Percentiles rank a stretch among this genome's conserved stretches.
These are phyloP conservation scores for Magallana gigas DNA, from an alignment of 1,140 invertebrate genomes.

Conservation along the genomic window DNA sequence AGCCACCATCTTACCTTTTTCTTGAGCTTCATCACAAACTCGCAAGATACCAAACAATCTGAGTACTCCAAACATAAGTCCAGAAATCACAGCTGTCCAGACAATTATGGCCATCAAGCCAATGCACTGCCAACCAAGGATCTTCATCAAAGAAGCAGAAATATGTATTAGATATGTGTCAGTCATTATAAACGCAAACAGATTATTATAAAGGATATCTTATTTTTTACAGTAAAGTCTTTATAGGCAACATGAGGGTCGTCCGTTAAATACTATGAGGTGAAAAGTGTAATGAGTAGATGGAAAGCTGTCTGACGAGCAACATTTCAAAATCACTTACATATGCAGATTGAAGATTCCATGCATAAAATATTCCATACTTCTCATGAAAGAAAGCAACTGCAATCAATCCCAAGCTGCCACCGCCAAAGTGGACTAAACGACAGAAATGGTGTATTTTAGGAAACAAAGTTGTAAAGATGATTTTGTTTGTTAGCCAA, in stretches of 20 bases:
- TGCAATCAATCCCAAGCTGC: constrained; percentile 81
- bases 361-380: constrained; percentile 63
- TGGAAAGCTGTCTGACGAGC: no score
- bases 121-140: constrained; percentile 80
- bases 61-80: constrained; percentile 80
- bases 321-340: constrained; percentile 56
- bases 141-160: constrained; percentile 64
- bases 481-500: neutral
- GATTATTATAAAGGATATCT: no score
- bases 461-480: no score
- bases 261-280: no score
- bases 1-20: constrained; percentile 75
- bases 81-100: constrained; percentile 79
- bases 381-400: constrained; percentile 69
- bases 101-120: constrained; percentile 80
- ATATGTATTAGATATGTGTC: no score
- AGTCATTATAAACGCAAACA: no score
- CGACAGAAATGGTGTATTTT: neutral
- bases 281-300: no score
- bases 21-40: constrained; percentile 80
- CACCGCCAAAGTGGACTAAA: constrained; percentile 81
- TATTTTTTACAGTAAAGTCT: no score
- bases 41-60: constrained; percentile 78
- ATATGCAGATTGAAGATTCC: constrained; percentile 64
- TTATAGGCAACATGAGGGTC: no score